Conservation (phyloP, 1,140 invertebrate genomes). For the Cotesia glomerata region DNA sequence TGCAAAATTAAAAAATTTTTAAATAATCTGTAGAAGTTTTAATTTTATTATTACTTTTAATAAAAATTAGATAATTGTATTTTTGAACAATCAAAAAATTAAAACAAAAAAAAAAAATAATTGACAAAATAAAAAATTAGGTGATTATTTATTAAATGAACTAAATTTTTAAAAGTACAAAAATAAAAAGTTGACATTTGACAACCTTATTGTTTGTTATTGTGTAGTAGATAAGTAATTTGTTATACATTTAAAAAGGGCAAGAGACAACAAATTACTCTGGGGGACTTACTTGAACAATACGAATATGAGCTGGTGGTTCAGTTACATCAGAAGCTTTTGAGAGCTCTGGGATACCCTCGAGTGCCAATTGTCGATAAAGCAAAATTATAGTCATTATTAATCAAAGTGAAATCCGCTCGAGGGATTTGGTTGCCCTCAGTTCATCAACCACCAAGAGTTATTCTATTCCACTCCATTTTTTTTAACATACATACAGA, state of each 20-base stretch:
- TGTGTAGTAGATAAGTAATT: neutral
- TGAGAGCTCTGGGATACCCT: conserved; percentile 17
- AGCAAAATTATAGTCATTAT: conserved; percentile 43
- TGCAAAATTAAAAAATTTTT: no score
- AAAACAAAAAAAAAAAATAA: no score
- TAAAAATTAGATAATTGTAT: no score
- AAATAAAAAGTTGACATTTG: no score
- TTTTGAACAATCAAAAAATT: no score
- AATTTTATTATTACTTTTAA: no score
- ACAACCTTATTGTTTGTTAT: no score
- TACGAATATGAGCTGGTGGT: conserved; percentile 5
- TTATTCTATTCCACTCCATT: neutral
- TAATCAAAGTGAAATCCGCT: conserved; percentile 35
- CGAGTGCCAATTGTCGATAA: conserved; percentile 45
- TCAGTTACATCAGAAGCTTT: neutral
- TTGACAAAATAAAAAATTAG: no score
- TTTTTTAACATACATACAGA: neutral
- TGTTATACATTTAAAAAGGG: conserved; percentile 44
- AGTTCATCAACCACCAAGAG: neutral
- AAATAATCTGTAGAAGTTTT: no score
- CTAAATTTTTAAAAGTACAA: no score
- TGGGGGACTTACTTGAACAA: conserved; percentile 22
- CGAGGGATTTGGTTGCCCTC: conserved; percentile 10
- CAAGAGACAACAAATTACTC: conserved; percentile 40
- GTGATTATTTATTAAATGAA: no score